These are phyloP conservation scores for Chrysopilus asiliformis DNA, from an alignment of 2,888 invertebrate species.

Conservation along the genomic window DNA sequence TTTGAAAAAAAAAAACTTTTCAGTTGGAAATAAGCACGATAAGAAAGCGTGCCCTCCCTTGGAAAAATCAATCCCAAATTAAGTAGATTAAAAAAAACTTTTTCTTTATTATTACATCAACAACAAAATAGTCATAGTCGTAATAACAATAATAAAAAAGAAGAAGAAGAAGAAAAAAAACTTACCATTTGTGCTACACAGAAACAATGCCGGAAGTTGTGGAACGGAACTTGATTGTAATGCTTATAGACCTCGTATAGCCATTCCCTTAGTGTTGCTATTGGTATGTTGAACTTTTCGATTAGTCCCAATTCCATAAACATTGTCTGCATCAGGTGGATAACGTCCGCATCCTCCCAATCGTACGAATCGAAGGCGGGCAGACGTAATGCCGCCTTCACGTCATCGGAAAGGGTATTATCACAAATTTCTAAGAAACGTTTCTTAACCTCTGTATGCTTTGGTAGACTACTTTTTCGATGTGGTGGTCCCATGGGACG, in stretches of 20 bases:
- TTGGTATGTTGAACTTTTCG: constrained; percentile 60
- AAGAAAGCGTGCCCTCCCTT: too few relatives aligned
- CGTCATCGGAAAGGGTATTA: constrained; percentile 35
- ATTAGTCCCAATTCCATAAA: constrained; percentile 63
- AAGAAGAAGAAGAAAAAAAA: neutral
- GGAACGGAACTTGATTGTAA: constrained; percentile 78
- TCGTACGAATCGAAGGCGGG: constrained; percentile 64
- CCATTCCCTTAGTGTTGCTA: constrained; percentile 53
- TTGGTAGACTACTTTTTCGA: constrained; percentile 38
- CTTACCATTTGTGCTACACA: constrained; percentile 77
- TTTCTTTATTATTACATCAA: too few relatives aligned
- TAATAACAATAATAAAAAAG: neutral
- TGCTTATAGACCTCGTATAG: constrained; percentile 64
- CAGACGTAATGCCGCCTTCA: constrained; percentile 34
- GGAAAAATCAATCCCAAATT: too few relatives aligned
- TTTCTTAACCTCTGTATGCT: constrained; percentile 36
- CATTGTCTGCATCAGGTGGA: constrained; percentile 67
- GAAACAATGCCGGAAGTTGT: constrained; percentile 77
- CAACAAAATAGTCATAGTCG: too few relatives aligned
- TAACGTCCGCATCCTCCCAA: constrained; percentile 69
- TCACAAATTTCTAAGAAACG: constrained; percentile 37
- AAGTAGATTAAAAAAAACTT: too few relatives aligned
- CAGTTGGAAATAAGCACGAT: too few relatives aligned
- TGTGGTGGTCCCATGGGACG: constrained; percentile 34
- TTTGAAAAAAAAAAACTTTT: too few relatives aligned